Evolutionary conservation across 2,113 vertebrate genomes (phyloP).

Genomic region (Neogale vison): DNA sequence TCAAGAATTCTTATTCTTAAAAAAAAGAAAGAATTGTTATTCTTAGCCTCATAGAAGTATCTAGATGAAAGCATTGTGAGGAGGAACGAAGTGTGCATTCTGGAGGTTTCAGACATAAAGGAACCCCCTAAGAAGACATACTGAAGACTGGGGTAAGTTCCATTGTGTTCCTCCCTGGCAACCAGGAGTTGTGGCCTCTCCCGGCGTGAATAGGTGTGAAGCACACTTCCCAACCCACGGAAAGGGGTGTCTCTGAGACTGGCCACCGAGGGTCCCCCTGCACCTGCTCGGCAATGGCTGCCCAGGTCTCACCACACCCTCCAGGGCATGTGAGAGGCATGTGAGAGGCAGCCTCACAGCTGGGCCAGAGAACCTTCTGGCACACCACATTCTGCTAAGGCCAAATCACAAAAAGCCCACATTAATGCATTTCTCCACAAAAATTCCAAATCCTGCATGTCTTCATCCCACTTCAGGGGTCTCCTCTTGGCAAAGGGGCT

Average conservation of each 20-base stretch:
- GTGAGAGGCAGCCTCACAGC: not conserved
- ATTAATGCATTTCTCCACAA: not conserved
- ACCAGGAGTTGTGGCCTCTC: not conserved
- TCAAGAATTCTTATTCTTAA: not conserved
- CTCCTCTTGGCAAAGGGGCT: not conserved
- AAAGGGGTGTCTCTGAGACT: not conserved
- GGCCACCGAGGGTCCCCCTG: not conserved
- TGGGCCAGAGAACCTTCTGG: not conserved
- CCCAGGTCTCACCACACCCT: not conserved
- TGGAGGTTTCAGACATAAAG: not conserved
- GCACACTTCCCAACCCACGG: not conserved
- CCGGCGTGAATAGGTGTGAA: fast-evolving
- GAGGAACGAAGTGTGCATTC: not conserved
- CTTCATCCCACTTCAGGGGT: not conserved
- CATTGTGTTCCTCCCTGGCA: not conserved
- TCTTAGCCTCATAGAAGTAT: not conserved
- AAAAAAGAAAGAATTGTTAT: not conserved
- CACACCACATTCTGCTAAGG: not conserved
- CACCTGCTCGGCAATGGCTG: fast-evolving
- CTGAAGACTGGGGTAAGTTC: not conserved
- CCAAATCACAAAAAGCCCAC: not conserved
- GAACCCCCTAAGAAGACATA: not conserved
- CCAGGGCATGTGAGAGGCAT: not conserved
- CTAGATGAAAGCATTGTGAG: not conserved
- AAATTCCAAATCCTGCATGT: not conserved